Evolutionary conservation across 1,140 invertebrate species (phyloP).

Genomic region (Aleiodes sp.): DNA sequence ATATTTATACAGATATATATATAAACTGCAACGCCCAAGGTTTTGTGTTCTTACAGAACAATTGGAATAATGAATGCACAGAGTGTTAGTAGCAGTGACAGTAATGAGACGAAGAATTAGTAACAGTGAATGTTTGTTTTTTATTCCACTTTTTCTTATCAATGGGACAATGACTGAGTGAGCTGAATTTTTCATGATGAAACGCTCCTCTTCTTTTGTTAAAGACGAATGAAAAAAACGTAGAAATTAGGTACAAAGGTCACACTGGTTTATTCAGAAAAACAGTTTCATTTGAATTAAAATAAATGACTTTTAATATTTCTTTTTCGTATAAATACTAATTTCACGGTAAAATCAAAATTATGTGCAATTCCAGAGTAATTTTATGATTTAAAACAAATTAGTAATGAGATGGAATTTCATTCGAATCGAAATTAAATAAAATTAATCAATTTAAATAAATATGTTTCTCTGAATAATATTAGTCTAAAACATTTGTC

Average conservation of each 20-base stretch:
- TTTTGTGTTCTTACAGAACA: conserved; percentile 15
- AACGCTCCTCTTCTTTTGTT: neutral
- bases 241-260: neutral
- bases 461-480: no score
- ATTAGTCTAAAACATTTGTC: no score
- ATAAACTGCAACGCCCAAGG: neutral
- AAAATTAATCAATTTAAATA: no score
- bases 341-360: no score
- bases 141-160: neutral
- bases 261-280: neutral
- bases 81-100: conserved; percentile 19
- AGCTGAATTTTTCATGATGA: neutral
- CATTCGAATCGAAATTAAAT: no score
- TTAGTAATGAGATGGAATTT: no score
- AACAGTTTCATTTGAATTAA: neutral
- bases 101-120: conserved; percentile 17
- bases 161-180: neutral
- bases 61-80: conserved; percentile 16
- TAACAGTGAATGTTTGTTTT: conserved; percentile 8
- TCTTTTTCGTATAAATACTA: neutral
- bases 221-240: no score
- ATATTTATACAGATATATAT: no score
- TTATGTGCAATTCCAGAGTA: no score
- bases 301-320: neutral
- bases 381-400: no score